A percentile compares a stretch with the other conserved stretches of the same genome.
Conservation (phyloP, 1,140 invertebrate species). For the Panulirus ornatus region DNA sequence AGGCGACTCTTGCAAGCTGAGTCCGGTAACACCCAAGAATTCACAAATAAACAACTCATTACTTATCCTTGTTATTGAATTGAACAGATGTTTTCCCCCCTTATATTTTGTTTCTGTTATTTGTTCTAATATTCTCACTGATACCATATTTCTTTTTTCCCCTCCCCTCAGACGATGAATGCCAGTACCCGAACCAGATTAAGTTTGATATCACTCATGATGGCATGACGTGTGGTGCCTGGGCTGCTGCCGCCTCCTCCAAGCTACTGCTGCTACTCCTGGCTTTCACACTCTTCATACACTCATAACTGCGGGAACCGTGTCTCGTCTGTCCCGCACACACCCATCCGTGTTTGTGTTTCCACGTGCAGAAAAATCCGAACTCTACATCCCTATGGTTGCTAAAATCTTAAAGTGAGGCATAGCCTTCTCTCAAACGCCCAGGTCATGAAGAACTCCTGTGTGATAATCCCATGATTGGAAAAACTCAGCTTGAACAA, state of each 20-base stretch:
- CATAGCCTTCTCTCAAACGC: no score
- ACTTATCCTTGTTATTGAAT: no score
- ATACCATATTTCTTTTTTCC: neutral
- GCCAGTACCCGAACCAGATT: constrained; percentile 51
- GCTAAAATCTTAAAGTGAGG: neutral
- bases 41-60: no score
- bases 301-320: neutral
- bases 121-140: neutral
- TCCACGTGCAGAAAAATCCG: neutral
- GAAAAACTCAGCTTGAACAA: no score
- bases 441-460: no score
- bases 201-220: constrained; percentile 49
- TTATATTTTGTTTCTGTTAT: no score
- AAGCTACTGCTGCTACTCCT: neutral
- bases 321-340: neutral
- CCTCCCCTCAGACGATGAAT: constrained; percentile 35
- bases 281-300: neutral
- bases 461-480: no score
- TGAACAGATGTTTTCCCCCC: no score
- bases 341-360: neutral
- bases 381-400: neutral
- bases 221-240: constrained; percentile 46
- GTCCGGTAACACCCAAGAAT: no score
- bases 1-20: no score
- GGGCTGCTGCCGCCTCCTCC: constrained; percentile 11